phyloP scores from a whole-genome alignment of 2,113 vertebrate genomes.

The Meleagris gallopavo region DNA sequence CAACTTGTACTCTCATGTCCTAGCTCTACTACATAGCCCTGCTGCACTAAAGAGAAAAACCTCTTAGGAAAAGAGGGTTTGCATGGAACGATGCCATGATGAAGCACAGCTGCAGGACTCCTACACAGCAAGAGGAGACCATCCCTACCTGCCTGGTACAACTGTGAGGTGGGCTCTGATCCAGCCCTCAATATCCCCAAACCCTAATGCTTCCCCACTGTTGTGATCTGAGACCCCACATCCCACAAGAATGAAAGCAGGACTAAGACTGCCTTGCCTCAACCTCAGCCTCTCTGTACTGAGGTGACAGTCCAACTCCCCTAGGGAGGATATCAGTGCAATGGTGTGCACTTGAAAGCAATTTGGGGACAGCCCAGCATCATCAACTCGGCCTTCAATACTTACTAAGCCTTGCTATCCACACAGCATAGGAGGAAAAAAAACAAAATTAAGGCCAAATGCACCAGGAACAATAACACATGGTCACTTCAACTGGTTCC shows the following conservation, averaged over 20 bases:
- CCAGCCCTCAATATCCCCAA: background rate
- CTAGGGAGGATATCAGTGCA: background rate
- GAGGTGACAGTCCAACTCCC: background rate
- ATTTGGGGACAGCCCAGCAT: background rate
- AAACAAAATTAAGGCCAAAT: background rate
- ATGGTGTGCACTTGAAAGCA: background rate
- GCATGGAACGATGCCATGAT: background rate
- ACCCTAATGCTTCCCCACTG: background rate
- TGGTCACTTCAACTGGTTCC: background rate
- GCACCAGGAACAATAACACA: background rate
- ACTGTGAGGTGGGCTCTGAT: background rate
- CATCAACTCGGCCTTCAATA: background rate
- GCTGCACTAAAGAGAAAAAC: background rate
- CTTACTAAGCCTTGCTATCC: background rate
- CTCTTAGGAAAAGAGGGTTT: background rate
- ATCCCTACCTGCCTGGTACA: background rate
- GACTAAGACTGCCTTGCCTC: background rate
- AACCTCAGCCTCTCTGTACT: background rate
- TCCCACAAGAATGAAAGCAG: background rate
- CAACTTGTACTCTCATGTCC: background rate
- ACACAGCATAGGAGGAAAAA: accelerated
- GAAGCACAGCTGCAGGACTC: background rate
- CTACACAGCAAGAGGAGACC: background rate
- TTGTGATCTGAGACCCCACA: background rate
- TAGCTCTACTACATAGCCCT: background rate